These are phyloP conservation scores for Oceanites oceanicus DNA, from an alignment of 2,113 vertebrate species.

Conservation along the genomic window DNA sequence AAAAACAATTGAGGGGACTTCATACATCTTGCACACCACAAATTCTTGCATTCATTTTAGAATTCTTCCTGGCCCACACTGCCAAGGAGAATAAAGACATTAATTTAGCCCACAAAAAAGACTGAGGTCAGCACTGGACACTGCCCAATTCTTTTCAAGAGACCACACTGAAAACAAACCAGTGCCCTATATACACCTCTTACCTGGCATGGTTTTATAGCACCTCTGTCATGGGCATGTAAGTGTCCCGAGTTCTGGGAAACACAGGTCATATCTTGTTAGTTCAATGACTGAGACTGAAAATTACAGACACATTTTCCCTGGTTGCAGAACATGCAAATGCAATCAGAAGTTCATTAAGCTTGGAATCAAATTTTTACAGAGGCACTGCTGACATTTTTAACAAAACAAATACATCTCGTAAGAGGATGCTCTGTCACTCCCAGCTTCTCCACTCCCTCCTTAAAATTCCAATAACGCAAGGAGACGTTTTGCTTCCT, in stretches of 20 bases:
- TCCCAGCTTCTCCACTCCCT: background rate
- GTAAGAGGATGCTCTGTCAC: background rate
- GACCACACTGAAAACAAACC: background rate
- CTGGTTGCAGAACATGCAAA: background rate
- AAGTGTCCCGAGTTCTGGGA: background rate
- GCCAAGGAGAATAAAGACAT: slow-evolving; percentile 44
- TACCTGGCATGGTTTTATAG: background rate
- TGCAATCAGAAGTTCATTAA: background rate
- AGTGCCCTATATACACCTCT: background rate
- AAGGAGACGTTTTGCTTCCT: background rate
- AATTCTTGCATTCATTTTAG: slow-evolving; percentile 54
- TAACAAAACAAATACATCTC: background rate
- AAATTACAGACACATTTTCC: background rate
- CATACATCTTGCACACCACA: slow-evolving; percentile 37
- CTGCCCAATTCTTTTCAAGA: background rate
- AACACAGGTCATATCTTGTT: background rate
- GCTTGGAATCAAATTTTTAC: background rate
- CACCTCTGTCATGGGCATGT: fast-evolving
- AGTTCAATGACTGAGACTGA: background rate
- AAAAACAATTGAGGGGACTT: slow-evolving; percentile 9
- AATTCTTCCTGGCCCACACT: slow-evolving; percentile 58
- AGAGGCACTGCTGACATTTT: background rate
- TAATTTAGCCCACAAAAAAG: slow-evolving; percentile 38
- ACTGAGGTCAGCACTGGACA: slow-evolving; percentile 35
- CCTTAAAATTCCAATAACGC: background rate